Evolutionary conservation across 1,140 invertebrate genomes (phyloP).

Genomic region (Bicyclus anynana): DNA sequence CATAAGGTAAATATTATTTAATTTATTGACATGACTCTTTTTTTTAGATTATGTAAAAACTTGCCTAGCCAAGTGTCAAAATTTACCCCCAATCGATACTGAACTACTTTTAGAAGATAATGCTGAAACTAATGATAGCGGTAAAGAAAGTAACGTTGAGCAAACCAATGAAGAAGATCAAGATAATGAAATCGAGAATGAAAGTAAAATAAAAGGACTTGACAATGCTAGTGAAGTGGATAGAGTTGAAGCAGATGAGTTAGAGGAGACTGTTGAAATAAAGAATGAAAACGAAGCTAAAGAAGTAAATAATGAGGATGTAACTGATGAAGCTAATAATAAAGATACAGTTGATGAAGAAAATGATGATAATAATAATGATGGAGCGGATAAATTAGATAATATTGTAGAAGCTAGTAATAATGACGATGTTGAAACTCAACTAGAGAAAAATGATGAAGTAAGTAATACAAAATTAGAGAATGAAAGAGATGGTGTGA

Average conservation of each 20-base stretch:
- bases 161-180: background rate
- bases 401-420: too few species aligned
- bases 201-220: too few species aligned
- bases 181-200: too few species aligned
- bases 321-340: background rate
- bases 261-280: background rate
- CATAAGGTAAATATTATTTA: too few species aligned
- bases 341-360: background rate
- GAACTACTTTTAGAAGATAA: background rate
- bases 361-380: too few species aligned
- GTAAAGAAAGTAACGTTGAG: background rate
- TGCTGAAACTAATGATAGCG: background rate
- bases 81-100: conserved; percentile 17
- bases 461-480: too few species aligned
- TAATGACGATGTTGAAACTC: too few species aligned
- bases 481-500: background rate
- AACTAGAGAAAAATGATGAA: too few species aligned
- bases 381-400: too few species aligned
- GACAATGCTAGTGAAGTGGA: background rate
- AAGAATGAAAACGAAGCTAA: background rate
- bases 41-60: conserved; percentile 37
- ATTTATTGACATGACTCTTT: too few species aligned
- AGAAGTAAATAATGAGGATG: background rate
- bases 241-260: background rate
- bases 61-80: conserved; percentile 17